Base-by-base conservation (phyloP, 2,888 invertebrate genomes). In the Pristionchus arcanus region DNA sequence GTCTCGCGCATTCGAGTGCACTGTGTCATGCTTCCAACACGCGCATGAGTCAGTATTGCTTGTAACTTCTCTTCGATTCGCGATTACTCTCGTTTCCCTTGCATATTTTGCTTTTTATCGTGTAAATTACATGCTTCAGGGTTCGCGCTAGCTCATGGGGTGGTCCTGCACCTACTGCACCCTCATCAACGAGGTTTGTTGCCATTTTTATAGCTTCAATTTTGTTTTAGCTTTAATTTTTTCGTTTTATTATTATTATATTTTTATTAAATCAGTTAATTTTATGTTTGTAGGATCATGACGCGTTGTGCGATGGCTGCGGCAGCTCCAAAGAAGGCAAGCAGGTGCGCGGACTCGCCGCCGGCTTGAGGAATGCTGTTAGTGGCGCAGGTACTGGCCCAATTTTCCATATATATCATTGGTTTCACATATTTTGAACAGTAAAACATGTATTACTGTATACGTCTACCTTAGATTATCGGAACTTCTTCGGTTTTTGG, bases 131-230 rank as follows among this genome's bases (percentile, higher is more conserved):
- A 3, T 34, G 21, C 11, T 77, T 42, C 77, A 77, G 42, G 77
- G 42, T 9, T n/a, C 37, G 77, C 42, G 21, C 1, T 5, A 77
- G 84, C 55, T 15, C 37, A 87, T 87, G 87, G 87, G 49, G 49
- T 87, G 87, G 87, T 87, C 87, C 5, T 87, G 87, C 37, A 19
- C 53, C 28, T 53, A 87, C 31, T 87, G 87, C 34, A 87, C 87
- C 25, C 59, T 87, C 19, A 87, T 87, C 19, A 87, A 87, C 87
- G 71, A 87, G 68, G 87, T 87, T 86, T 9, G 55, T 11, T 49
- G 3, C 49, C 55, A 21, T 42, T 81, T 49, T 37, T 9, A 77
- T 37, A 15, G 37, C 37, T 49, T 28, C 19, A n/a, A 77, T 77
- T 77, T 55, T 7, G 2, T 55, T 16, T 84, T 53, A 13, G 4